These are phyloP conservation scores for Dasypolia templi DNA, from an alignment of 2,888 invertebrate genomes.

Conservation along the genomic window DNA sequence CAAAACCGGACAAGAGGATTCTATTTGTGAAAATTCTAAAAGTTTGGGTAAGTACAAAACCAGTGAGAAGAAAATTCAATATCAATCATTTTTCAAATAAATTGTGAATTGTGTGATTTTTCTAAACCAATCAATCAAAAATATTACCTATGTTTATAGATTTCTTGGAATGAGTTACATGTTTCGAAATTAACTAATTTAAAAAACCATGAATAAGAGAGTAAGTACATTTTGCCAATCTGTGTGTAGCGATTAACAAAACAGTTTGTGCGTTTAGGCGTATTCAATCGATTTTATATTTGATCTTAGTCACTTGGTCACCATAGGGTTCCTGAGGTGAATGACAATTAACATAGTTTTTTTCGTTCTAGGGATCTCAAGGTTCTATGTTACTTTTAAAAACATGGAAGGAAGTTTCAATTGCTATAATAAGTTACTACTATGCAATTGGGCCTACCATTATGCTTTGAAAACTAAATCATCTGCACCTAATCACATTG, in stretches of 20 bases:
- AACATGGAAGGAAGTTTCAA: no score
- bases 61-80: background rate
- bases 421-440: no score
- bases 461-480: background rate
- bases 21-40: background rate
- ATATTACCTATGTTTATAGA: background rate
- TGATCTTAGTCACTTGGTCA: conserved; percentile 2
- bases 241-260: conserved; percentile 35
- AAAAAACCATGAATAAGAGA: conserved; percentile 8
- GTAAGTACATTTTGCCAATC: background rate
- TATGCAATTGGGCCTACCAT: background rate
- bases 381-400: background rate
- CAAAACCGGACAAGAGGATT: background rate
- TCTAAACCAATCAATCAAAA: background rate
- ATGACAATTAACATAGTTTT: background rate
- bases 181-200: conserved; percentile 22
- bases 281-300: conserved; percentile 39
- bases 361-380: background rate
- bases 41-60: background rate
- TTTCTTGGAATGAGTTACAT: conserved; percentile 21
- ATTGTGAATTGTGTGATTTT: no score
- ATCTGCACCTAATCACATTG: background rate
- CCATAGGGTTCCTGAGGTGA: conserved; percentile 12
- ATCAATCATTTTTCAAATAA: no score
- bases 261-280: conserved; percentile 23